Evolutionary conservation across 2,888 invertebrate genomes (phyloP), one percentile per base, ranked within the genome.

Genomic region (Parelbella ahira): DNA sequence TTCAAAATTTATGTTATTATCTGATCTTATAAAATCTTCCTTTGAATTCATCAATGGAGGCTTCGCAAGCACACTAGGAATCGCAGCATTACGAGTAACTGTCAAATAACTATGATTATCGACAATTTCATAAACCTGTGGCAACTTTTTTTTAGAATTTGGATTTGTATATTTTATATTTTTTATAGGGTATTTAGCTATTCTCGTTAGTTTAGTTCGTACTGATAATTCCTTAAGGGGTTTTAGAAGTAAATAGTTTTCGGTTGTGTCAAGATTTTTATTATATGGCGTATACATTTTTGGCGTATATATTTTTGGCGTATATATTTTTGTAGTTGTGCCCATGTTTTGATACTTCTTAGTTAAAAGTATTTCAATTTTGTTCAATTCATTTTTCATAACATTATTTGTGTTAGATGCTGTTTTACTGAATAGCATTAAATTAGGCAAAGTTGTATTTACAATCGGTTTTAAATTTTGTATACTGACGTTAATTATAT

Each of bases 341-440:
- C n/a, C n/a, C n/a, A n/a, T n/a, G n/a, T n/a, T n/a, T n/a, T n/a
- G n/a, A n/a, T n/a, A n/a, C n/a, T n/a, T n/a, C n/a, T n/a, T 30
- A 24, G 48, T 48, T 30, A 54, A 20, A 24, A 45, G 43, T 10
- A 3, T 28, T 24, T 50, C 43, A 5, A 58, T 30, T 6, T 42
- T 41, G 11, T 54, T 41, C 0, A 56, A 36, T 45, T 54, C 51
- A 10, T 45, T 41, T 37, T 25, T 47, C 1, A 51, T 49, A 5
- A 50, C 28, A 0, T 48, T 44, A 4, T 47, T 21, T 6, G 38
- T 47, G 4, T 30, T n/a, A n/a, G n/a, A 2, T 23, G 4, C 1
- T 7, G 4, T 23, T n/a, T 21, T 20, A 29, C n/a, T 4, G 1
- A 24, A 37, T 10, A 10, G 21, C 3, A 23, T 21, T 37, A 10